Evolutionary conservation across 2,888 invertebrate genomes (phyloP), one percentile per base, ranked within the genome.

Genomic region (Selenia dentaria): DNA sequence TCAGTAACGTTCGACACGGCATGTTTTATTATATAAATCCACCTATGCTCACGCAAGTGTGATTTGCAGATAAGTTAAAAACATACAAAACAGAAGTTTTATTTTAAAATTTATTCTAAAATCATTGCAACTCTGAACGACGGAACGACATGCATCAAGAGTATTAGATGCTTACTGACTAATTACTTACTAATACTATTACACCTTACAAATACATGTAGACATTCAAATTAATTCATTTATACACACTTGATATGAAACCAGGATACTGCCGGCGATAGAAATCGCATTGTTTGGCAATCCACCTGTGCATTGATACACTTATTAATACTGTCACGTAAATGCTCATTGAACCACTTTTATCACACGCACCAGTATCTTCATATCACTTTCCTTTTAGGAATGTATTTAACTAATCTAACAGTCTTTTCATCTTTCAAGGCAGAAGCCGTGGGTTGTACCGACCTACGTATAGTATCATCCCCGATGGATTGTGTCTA

Each of bases 401-500:
- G 86, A 86, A 80, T 48, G 47, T 34, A 73, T 79, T 76, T 79
- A 79, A 79, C 80, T 88, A 86, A 74, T 69, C 79, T 84, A 88
- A 79, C 88, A 90, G 89, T 90, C 89, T 89, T 83, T 77, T 61
- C 61, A 67, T 63, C 57, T 70, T 84, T 89, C 82, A 96, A 78
- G 96, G 96, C 80, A 96, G 84, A 72, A 96, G 92, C 83, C 95
- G 93, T 27, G 96, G 97, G 82, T 96, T 97, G 86, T 96, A 97
- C 73, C 97, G 92, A 27, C 97, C 97, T 91, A 96, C 96, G 75
- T 96, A 96, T 37, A 97, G 87, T 67, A 97, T 95, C 89, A 97
- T 93, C 50, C 97, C 97, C n/a, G 97, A 95, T 1, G 97, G 97
- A 80, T 97, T 97, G 80, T 97, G 97, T 70, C 97, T 92, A 8